phyloP scores from a whole-genome alignment of 2,797 vertebrate species.

The Huso huso region DNA sequence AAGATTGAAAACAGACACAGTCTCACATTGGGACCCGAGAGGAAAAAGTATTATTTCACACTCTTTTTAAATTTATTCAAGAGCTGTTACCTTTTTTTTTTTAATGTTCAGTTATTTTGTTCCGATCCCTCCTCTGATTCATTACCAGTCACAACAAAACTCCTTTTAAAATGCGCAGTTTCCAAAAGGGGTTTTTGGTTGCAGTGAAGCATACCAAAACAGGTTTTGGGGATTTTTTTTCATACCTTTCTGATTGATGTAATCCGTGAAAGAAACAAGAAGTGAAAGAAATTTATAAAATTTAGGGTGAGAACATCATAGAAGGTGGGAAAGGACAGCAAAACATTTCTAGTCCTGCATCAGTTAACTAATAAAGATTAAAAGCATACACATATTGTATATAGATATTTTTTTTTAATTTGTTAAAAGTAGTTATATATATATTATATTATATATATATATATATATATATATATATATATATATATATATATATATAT shows the following conservation, averaged over 20 bases:
- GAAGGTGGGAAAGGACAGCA: not conserved
- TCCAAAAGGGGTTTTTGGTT: not conserved
- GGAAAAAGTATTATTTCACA: too few species aligned
- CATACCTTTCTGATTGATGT: slow-evolving; percentile 1
- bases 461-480: too few species aligned
- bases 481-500: not conserved
- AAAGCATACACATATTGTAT: not conserved
- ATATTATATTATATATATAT: too few species aligned
- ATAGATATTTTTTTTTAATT: not conserved
- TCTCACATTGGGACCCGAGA: not conserved
- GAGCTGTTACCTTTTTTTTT: too few species aligned
- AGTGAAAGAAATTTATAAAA: too few species aligned
- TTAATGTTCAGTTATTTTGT: too few species aligned
- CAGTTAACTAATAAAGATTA: not conserved
- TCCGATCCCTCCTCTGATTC: too few species aligned
- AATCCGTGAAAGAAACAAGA: too few species aligned
- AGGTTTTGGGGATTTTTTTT: not conserved
- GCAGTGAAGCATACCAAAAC: slow-evolving; percentile 3
- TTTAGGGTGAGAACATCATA: not conserved
- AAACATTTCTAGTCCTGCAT: not conserved
- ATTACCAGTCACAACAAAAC: too few species aligned
- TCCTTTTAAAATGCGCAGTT: too few species aligned
- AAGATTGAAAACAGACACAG: slow-evolving; percentile 32
- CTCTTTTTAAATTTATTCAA: too few species aligned
- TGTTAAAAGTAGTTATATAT: not conserved